Conservation (phyloP, 2,888 invertebrate species). For the Morpho achilles region DNA sequence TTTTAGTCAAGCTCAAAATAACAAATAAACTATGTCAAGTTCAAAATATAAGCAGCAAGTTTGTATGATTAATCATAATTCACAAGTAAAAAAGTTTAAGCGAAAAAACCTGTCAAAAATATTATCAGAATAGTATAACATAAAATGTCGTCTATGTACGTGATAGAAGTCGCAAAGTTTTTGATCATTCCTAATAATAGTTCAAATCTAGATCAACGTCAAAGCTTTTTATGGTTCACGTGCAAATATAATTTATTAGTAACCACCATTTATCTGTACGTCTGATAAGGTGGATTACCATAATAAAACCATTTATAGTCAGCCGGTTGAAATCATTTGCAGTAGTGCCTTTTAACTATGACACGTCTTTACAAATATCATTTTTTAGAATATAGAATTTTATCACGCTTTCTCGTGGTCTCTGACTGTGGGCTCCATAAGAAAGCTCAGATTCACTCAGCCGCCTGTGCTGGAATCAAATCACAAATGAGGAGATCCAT, state of each 20-base stretch:
- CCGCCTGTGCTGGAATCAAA: too few species aligned
- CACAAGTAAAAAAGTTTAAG: too few species aligned
- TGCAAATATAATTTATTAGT: constrained; percentile 51
- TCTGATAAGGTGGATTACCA: constrained; percentile 61
- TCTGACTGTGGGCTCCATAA: neutral
- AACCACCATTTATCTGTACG: constrained; percentile 66
- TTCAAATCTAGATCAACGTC: constrained; percentile 18
- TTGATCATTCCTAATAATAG: constrained; percentile 2
- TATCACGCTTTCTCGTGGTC: neutral
- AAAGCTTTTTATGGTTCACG: constrained; percentile 21
- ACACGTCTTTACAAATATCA: constrained; percentile 33
- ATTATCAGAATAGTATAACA: neutral
- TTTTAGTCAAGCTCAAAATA: too few species aligned
- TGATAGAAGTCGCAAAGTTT: constrained; percentile 3
- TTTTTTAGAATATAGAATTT: neutral
- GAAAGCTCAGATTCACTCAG: too few species aligned
- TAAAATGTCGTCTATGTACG: neutral
- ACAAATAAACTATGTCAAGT: too few species aligned
- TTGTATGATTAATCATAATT: too few species aligned
- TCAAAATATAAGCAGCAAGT: too few species aligned
- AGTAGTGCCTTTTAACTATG: constrained; percentile 64
- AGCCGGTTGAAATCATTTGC: constrained; percentile 59
- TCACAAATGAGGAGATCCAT: too few species aligned
- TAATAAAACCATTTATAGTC: constrained; percentile 69
- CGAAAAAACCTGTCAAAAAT: too few species aligned